Evolutionary conservation across 1,140 invertebrate genomes (phyloP), one percentile per base, ranked within the genome.

Genomic region (Theocolax elegans): DNA sequence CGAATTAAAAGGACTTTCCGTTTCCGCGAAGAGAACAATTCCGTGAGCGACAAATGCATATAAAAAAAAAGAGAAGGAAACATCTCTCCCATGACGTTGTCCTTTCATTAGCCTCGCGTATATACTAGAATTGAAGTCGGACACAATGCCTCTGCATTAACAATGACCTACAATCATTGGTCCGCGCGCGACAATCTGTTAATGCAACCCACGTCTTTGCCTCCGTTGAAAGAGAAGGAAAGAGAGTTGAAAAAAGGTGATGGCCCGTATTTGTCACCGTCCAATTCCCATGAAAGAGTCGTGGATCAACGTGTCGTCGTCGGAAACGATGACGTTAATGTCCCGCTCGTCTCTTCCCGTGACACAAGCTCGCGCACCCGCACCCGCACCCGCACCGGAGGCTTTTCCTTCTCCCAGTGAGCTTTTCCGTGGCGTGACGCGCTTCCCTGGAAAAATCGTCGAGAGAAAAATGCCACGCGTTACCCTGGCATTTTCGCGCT

Each of bases 281-380:
- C 68, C 60, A 64, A 70, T 70, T 64, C 60, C 51, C 60, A 31
- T 23, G 51, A 48, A 49, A 64, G 59, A 56, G 40, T 64, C 51
- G 51, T 64, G 51, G 51, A 70, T 70, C 68, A 70, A 56, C 51
- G 23, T 46, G 67, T 56, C 67, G 27, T 49, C 27, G 8, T n/a
- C 21, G 29, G 3, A 15, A 23, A 17, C 23, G 46, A 67, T 56
- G 67, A 54, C 59, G 49, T 54, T 46, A 46, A 15, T 12, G 44
- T 35, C 53, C 3, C 7, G 21, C 35, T 38, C 42, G 38, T 38
- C 44, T 23, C 49, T 42, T 49, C 12, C n/a, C 4, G 31, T 35
- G 31, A 35, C 31, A 35, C 10, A 35, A 6, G 4, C 31, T 35
- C 31, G 4, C 31, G 31, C 31, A 35, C 4, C 31, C 10, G 31